phyloP scores from a whole-genome alignment of 2,113 vertebrate species.

The Argyrosomus japonicus region DNA sequence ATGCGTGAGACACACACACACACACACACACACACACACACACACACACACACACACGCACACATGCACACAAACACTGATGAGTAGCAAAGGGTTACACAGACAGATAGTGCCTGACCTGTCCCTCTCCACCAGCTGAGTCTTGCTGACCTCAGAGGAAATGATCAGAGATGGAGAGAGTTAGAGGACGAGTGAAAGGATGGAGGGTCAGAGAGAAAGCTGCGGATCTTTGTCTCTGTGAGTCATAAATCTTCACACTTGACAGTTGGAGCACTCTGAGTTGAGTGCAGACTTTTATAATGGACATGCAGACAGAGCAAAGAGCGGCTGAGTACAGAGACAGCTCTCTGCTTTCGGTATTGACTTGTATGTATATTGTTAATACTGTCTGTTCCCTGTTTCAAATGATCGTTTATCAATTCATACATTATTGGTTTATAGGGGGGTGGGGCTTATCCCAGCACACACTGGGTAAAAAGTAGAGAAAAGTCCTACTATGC shows the following conservation, averaged over 20 bases:
- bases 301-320: conserved; percentile 5
- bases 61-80: conserved; percentile 18
- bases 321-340: not conserved
- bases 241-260: conserved; percentile 64
- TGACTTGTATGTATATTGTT: not conserved
- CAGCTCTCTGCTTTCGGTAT: not conserved
- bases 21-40: conserved; percentile 10
- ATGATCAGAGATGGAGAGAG: conserved; percentile 64
- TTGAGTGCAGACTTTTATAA: conserved; percentile 33
- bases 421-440: not conserved
- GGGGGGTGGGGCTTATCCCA: not conserved
- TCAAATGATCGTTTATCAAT: not conserved
- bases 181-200: conserved; percentile 48
- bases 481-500: not conserved
- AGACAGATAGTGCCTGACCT: conserved; percentile 57
- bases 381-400: not conserved
- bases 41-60: conserved; percentile 11
- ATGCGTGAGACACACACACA: conserved; percentile 6
- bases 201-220: conserved; percentile 52
- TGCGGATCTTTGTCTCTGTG: conserved; percentile 64
- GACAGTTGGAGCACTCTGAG: conserved; percentile 56
- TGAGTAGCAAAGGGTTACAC: conserved; percentile 47
- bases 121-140: conserved; percentile 63
- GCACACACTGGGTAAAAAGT: not conserved
- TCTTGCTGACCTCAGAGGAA: conserved; percentile 68